Base-by-base conservation (phyloP, 2,113 vertebrate species). In the Propithecus coquereli region DNA sequence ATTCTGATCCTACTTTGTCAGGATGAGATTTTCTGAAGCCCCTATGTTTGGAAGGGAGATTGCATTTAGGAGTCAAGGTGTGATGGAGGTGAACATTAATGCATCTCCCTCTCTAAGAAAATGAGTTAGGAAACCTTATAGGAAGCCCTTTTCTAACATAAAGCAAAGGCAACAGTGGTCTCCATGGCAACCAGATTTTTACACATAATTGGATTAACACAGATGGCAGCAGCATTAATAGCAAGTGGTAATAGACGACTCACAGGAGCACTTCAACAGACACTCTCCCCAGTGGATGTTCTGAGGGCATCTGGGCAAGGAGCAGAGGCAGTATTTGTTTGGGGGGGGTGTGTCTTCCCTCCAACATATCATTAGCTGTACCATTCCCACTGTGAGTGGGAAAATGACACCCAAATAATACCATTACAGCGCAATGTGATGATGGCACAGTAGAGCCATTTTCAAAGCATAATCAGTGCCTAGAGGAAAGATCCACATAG, bases 71-170 rank as follows among this genome's bases (percentile, higher is more conserved):
- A 86, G 43, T 89, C 40, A 95, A 87, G 47, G 17, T 37, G 61
- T 82, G 40, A 40, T 57, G 52, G 65, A 87, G 23, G 47, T 87
- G 14, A 86, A 81, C 27, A 81, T 90, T 92, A 90, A 93, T 91
- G 50, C 4, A 52, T 81, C 63, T 87, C 20, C 22, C 25, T 88
- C 22, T 85, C 88, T 66, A 85, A 40, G 73, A 93, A 97, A 93
- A 94, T 77, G 54, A 90, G 30, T 84, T 76, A 73, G n/a, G 32
- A 90, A 22, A 90, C 8, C 16, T 71, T 87, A 74, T 14, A 66
- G 40, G n/a, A 96, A 91, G 27, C 7, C 57, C 22, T 61, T 96
- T 92, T 77, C 81, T 92, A 96, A 88, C 43, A 94, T 43, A 96
- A 95, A 94, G 81, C 54, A 89, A 92, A 90, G 47, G 68, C 57